Evolutionary conservation across 2,888 invertebrate species (phyloP).

Genomic region (Eristalis intricaria): DNA sequence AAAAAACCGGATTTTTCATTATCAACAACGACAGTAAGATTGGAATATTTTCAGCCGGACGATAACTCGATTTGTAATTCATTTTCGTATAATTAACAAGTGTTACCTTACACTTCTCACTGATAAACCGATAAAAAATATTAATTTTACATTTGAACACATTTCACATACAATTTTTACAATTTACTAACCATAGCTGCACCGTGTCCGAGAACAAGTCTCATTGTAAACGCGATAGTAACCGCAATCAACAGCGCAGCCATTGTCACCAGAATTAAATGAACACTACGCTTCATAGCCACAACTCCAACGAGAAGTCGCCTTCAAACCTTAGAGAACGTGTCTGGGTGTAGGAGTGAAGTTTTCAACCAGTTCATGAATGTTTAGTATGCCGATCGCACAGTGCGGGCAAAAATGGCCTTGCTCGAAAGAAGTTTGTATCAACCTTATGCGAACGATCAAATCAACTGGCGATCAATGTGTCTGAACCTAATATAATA

Average conservation of each 20-base stretch:
- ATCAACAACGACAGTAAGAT: background rate
- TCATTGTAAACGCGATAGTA: conserved; percentile 32
- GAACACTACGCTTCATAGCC: conserved; percentile 41
- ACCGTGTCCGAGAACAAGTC: conserved; percentile 38
- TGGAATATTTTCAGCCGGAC: background rate
- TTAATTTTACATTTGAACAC: background rate
- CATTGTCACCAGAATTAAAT: conserved; percentile 47
- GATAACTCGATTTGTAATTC: background rate
- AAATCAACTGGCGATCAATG: conserved; percentile 12
- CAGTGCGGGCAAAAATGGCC: background rate
- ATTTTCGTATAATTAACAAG: background rate
- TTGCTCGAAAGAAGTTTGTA: background rate
- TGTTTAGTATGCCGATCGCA: conserved; percentile 19
- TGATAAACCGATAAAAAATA: background rate
- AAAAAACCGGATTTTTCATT: background rate
- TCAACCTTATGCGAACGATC: conserved; percentile 22
- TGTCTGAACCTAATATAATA: conserved; percentile 16
- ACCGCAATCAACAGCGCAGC: conserved; percentile 33
- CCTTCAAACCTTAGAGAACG: background rate
- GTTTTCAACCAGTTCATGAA: conserved; percentile 8
- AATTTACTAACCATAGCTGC: conserved; percentile 41
- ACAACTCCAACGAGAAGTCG: background rate
- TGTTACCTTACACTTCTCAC: background rate
- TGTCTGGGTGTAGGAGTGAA: background rate
- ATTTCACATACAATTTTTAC: background rate